These are phyloP conservation scores for Tetranychus truncatus DNA, from an alignment of 2,888 invertebrate genomes.

Conservation along the genomic window DNA sequence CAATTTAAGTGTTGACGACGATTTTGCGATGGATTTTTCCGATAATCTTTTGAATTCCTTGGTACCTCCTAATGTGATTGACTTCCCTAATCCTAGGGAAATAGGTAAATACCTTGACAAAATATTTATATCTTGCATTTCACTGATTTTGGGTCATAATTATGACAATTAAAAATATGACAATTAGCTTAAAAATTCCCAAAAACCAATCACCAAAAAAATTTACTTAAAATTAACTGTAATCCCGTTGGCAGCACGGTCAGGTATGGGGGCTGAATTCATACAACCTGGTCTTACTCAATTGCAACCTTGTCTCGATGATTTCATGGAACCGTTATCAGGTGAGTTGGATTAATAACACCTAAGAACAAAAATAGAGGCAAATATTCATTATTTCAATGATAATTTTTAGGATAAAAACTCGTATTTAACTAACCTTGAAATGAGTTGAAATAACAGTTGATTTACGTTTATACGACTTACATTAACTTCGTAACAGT, in stretches of 20 bases:
- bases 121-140: conserved; percentile 9
- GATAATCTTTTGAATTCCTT: conserved; percentile 65
- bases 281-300: conserved; percentile 87
- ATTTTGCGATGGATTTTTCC: conserved; percentile 57
- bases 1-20: conserved; percentile 48
- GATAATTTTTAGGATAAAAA: too few relatives aligned
- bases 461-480: too few relatives aligned
- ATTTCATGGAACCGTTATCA: conserved; percentile 54
- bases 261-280: conserved; percentile 69
- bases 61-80: conserved; percentile 62
- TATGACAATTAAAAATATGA: background rate
- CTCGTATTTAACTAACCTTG: too few relatives aligned
- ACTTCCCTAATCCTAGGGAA: conserved; percentile 90
- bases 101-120: conserved; percentile 46
- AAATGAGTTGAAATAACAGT: too few relatives aligned
- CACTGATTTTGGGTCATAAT: background rate
- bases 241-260: conserved; percentile 40
- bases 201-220: background rate
- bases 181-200: background rate
- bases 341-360: background rate
- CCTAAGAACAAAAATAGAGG: background rate
- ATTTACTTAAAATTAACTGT: background rate
- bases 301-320: conserved; percentile 56
- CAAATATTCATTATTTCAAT: too few relatives aligned
- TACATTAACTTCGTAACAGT: too few relatives aligned